These are phyloP conservation scores for Ichneumon xanthorius DNA, from an alignment of 2,888 invertebrate species.

Conservation along the genomic window DNA sequence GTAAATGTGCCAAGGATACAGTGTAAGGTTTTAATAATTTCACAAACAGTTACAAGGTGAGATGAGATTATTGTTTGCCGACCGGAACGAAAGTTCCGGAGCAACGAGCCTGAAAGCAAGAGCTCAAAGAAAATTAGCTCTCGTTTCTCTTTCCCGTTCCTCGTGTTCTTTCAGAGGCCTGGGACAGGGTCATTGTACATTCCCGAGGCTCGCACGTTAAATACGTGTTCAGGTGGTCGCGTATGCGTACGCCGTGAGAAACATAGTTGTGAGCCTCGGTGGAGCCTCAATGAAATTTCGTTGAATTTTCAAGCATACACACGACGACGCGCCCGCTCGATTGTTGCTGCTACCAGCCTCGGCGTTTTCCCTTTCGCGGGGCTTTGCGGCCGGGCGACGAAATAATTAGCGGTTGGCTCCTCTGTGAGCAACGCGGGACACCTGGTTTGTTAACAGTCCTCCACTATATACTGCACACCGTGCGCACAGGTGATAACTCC, in stretches of 20 bases:
- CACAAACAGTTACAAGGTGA: not conserved
- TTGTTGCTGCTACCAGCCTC: not conserved
- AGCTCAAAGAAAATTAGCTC: not conserved
- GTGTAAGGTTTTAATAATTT: no score
- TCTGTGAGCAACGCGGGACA: not conserved
- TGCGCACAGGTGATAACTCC: not conserved
- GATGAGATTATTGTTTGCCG: not conserved
- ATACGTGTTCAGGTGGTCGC: not conserved
- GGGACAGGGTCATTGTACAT: not conserved
- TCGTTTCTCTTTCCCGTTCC: not conserved
- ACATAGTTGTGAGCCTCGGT: not conserved
- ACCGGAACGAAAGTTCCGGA: no score
- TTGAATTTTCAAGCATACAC: conserved; percentile 26
- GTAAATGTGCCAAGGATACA: no score
- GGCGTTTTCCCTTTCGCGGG: not conserved
- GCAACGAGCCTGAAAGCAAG: not conserved
- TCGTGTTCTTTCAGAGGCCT: no score
- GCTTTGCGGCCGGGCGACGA: conserved; percentile 31
- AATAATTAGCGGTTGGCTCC: conserved; percentile 36
- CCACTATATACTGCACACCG: not conserved
- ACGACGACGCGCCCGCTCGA: conserved; percentile 7
- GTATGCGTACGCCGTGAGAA: not conserved
- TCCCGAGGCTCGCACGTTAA: not conserved
- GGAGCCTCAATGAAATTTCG: conserved; percentile 37
- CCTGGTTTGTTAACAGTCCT: not conserved